Base-by-base conservation (phyloP, 2,797 vertebrate species). In the Alectoris magna region DNA sequence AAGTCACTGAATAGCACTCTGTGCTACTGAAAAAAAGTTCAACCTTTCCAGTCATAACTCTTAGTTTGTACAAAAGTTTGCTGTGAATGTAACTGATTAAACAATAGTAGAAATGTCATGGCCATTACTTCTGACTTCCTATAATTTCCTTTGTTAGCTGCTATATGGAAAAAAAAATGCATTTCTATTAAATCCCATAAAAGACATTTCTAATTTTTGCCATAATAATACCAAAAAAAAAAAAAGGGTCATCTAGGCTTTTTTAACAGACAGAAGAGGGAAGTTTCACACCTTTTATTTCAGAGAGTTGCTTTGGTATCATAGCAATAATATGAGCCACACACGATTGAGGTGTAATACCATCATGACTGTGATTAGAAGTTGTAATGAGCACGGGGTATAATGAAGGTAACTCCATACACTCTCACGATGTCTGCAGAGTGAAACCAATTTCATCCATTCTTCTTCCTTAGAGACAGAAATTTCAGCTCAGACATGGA, bases 401-500 rank as follows among this genome's bases (percentile, higher is more conserved):
- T 23, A 71, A 74, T 17, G 10, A 91, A 77, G 19, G 24, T 60
- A 82, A 92, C 23, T 73, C 87, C 53, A 51, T 16, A 16, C 39
- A 55, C 3, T 27, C 39, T 79, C 58, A 41, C 38, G 58, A 6
- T 36, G 27, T 71, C 70, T 74, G n/a, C 15, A 27, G 58, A 70
- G 23, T 46, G 55, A 93, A 78, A 91, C 1, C 1, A 26, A 31
- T 68, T 23, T 26, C 55, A 60, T 77, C 87, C 27, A 89, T 59
- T 58, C 78, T 72, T 14, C 38, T 56, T 87, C 73, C 41, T 70
- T 80, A 67, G 64, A 77, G 72, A 55, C 46, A 87, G 43, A 81
- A 94, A 87, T 95, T 93, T 90, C 77, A 77, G n/a, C 53, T 59
- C 36, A 72, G 43, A 49, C 27, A 88, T 66, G n/a, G 16, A 55